Conservation (phyloP, 2,797 vertebrate genomes). For the Ataeniobius toweri region DNA sequence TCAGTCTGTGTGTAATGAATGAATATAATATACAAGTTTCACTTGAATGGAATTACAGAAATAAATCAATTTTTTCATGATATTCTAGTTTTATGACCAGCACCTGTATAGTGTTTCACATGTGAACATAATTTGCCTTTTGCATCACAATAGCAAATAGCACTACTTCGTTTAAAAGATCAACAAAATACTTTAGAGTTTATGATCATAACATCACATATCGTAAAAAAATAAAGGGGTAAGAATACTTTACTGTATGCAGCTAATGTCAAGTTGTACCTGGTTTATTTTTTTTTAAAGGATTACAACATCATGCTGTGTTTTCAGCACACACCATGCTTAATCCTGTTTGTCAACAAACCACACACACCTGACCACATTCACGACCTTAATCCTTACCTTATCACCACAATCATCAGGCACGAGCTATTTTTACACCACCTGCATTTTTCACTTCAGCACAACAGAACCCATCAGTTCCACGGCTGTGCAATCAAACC, state of each 20-base stretch:
- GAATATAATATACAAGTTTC: too few species aligned
- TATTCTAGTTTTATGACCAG: too few species aligned
- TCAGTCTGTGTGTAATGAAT: too few species aligned
- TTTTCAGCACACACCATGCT: slow-evolving; percentile 50
- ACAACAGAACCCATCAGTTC: slow-evolving; percentile 47
- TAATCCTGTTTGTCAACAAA: slow-evolving; percentile 76
- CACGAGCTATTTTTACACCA: slow-evolving; percentile 28
- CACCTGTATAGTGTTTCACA: too few species aligned
- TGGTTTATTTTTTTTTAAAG: slow-evolving; percentile 54
- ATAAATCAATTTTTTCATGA: too few species aligned
- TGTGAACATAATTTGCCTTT: too few species aligned
- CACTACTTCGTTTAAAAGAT: not conserved
- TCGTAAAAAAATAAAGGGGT: not conserved
- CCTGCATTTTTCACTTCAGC: slow-evolving; percentile 40
- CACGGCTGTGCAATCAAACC: slow-evolving; percentile 40
- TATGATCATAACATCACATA: not conserved
- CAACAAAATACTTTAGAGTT: not conserved
- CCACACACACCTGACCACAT: slow-evolving; percentile 62
- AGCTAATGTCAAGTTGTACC: slow-evolving; percentile 41
- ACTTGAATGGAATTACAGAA: too few species aligned
- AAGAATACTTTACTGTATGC: not conserved
- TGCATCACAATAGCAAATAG: too few species aligned
- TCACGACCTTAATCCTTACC: slow-evolving; percentile 70
- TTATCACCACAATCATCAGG: slow-evolving; percentile 53
- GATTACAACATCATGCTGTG: slow-evolving; percentile 55